These are phyloP conservation scores for Aurelia coerulea DNA, from an alignment of 30 jellyfish, hydroid and myxozoan species.

Conservation along the genomic window DNA sequence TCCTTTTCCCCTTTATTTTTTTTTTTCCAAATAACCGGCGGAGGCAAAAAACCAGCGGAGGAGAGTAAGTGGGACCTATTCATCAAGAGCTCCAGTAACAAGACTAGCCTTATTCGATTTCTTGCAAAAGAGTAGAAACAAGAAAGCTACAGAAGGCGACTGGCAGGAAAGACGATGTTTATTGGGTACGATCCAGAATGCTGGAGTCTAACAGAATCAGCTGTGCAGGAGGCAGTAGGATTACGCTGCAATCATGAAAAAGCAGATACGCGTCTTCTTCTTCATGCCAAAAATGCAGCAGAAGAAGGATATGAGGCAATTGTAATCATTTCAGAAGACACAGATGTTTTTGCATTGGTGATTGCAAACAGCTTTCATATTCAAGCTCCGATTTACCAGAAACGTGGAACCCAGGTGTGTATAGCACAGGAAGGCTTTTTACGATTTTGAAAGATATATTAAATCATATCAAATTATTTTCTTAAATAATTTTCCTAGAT, in stretches of 20 bases:
- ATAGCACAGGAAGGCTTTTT: too few species aligned
- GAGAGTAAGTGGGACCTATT: slow-evolving; percentile 18
- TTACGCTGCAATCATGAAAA: slow-evolving; percentile 41
- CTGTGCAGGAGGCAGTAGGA: slow-evolving; percentile 18
- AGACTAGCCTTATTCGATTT: slow-evolving; percentile 34
- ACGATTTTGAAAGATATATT: too few species aligned
- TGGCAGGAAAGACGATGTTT: slow-evolving; percentile 29
- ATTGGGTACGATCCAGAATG: slow-evolving; percentile 24
- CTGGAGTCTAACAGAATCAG: slow-evolving; percentile 27
- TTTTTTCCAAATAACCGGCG: too few species aligned
- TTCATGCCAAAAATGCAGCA: slow-evolving; percentile 45
- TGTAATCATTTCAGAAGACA: slow-evolving; percentile 33
- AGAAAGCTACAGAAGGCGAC: slow-evolving; percentile 15
- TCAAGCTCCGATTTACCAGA: too few species aligned
- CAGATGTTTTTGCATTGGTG: slow-evolving; percentile 18
- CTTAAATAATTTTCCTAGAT: too few species aligned
- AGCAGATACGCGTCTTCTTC: too few species aligned
- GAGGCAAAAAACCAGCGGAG: too few species aligned
- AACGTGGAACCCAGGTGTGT: too few species aligned
- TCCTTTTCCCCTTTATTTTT: too few species aligned
- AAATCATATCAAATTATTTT: too few species aligned
- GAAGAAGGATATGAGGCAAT: slow-evolving; percentile 42
- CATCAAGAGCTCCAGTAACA: slow-evolving; percentile 30
- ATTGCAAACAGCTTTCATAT: too few species aligned
- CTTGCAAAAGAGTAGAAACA: slow-evolving; percentile 33